Percentiles rank a stretch among this genome's conserved stretches.
phyloP scores from a whole-genome alignment of 2,797 vertebrate species.

The Enteromius viviparus region DNA sequence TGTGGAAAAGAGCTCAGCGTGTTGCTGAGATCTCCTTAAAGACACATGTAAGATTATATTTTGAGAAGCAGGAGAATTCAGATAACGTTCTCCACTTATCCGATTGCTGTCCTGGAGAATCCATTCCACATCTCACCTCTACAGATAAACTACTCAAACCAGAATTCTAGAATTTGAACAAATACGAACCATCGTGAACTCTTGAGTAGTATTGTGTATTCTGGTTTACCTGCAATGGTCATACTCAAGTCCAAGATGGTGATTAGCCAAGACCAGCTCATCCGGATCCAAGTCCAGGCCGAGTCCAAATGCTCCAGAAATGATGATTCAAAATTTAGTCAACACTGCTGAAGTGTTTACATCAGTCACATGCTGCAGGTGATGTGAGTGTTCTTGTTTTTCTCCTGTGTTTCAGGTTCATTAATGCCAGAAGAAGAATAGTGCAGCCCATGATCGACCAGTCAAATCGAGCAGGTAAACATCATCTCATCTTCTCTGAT shows the following conservation, averaged over 20 bases:
- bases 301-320: background rate
- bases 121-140: background rate
- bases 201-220: background rate
- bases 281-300: background rate
- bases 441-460: slow-evolving; percentile 99
- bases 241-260: background rate
- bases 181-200: background rate
- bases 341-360: background rate
- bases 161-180: background rate
- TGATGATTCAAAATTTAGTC: background rate
- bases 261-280: background rate
- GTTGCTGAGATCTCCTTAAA: background rate
- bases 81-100: background rate
- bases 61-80: background rate
- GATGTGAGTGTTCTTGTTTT: slow-evolving; percentile 68
- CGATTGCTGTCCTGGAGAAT: background rate
- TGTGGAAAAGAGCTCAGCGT: background rate
- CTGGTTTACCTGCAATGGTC: background rate
- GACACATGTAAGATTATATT: background rate
- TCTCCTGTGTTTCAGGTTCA: slow-evolving; percentile 89
- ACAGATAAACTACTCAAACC: background rate
- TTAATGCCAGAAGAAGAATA: slow-evolving; percentile 99
- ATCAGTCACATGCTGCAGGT: slow-evolving; percentile 35
- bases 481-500: slow-evolving; percentile 49
- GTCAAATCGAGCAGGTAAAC: slow-evolving; percentile 99